phyloP scores from a whole-genome alignment of 2,113 vertebrate species.

The Mastomys coucha region DNA sequence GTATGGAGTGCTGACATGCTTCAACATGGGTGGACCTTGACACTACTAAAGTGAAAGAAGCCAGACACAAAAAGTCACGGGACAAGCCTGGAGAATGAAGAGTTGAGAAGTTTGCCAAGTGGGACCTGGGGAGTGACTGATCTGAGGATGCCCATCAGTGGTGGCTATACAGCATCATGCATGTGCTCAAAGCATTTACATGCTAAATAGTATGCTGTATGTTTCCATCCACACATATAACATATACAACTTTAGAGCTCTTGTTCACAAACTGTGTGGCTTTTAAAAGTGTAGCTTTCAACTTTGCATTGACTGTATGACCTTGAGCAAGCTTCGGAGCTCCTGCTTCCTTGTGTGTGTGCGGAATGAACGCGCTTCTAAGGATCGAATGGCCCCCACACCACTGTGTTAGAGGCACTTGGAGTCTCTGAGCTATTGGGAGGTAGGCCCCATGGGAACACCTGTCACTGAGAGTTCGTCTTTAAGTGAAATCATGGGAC shows the following conservation, averaged over 20 bases:
- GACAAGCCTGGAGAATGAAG: not conserved
- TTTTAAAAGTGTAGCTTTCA: not conserved
- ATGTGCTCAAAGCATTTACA: not conserved
- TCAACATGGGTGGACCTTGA: not conserved
- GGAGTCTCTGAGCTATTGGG: not conserved
- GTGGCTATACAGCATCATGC: not conserved
- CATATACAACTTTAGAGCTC: not conserved
- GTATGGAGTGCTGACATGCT: not conserved
- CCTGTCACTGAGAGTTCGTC: not conserved
- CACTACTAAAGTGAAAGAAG: not conserved
- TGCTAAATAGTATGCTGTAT: not conserved
- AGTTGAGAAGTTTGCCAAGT: not conserved
- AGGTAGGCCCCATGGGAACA: not conserved
- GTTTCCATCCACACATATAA: not conserved
- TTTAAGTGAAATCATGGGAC: not conserved
- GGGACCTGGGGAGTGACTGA: not conserved
- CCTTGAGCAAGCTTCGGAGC: not conserved
- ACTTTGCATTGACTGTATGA: not conserved
- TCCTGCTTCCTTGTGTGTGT: not conserved
- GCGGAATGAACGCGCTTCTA: not conserved
- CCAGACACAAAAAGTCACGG: not conserved
- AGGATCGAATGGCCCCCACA: not conserved
- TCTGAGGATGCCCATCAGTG: not conserved
- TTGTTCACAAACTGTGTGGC: not conserved
- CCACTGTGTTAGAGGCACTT: not conserved